These are phyloP conservation scores for Xanthia icteritia DNA, from an alignment of 2,888 invertebrate genomes.

Conservation along the genomic window DNA sequence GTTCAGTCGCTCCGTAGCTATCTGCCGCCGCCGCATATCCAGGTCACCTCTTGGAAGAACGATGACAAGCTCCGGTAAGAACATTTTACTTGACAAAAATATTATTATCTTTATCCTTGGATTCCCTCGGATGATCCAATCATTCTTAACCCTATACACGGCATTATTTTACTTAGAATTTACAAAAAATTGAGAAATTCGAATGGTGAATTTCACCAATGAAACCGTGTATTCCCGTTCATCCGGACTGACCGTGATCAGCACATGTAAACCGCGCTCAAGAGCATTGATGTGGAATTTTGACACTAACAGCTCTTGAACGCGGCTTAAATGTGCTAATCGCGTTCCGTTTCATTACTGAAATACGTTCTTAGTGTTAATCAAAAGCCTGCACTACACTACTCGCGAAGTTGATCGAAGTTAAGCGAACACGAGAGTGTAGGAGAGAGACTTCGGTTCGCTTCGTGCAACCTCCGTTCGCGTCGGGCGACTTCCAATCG, in stretches of 20 bases:
- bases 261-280: not conserved
- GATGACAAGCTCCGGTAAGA: slow-evolving; percentile 92
- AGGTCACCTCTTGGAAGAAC: slow-evolving; percentile 97
- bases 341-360: not conserved
- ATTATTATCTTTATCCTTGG: not conserved
- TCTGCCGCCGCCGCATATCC: slow-evolving; percentile 96
- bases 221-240: not conserved
- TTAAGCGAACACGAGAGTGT: no score
- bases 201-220: not conserved
- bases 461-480: no score
- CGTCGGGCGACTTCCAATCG: no score
- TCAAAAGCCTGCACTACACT: not conserved
- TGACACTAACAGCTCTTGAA: not conserved
- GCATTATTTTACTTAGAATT: not conserved
- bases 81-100: not conserved
- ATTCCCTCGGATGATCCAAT: not conserved
- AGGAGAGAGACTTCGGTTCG: no score
- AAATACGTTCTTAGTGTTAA: not conserved
- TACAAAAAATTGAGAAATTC: not conserved
- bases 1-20: slow-evolving; percentile 96
- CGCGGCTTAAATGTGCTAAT: not conserved
- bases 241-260: not conserved
- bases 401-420: no score
- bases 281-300: no score
- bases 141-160: not conserved